A percentile compares a stretch with the other conserved stretches of the same genome.
phyloP scores from a whole-genome alignment of 2,113 vertebrate species.

The Diadophis punctatus region DNA sequence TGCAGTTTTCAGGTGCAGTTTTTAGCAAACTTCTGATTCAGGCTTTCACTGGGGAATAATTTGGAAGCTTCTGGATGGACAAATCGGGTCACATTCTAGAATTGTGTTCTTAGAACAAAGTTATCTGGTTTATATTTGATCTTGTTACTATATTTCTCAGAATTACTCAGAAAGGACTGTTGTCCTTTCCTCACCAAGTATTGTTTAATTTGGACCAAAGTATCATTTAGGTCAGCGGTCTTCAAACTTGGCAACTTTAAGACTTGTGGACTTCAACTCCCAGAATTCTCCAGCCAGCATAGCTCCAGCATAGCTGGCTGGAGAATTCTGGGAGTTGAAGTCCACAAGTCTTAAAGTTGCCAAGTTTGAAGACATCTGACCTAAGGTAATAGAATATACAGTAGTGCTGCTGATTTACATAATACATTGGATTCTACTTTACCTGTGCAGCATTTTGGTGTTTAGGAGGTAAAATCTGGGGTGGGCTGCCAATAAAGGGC shows the following conservation, averaged over 20 bases:
- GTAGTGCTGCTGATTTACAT: neutral
- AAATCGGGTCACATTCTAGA: neutral
- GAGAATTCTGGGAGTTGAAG: no score
- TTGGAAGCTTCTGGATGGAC: neutral
- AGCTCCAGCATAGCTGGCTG: no score
- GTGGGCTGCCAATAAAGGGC: neutral
- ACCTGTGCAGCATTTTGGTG: neutral
- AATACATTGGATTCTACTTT: neutral
- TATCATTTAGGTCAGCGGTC: neutral
- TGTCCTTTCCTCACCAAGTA: neutral
- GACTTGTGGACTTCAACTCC: no score
- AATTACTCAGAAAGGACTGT: constrained; percentile 22
- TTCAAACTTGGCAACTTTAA: no score
- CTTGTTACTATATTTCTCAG: constrained; percentile 37
- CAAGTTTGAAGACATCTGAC: no score
- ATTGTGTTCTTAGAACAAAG: neutral
- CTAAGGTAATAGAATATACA: constrained; percentile 24
- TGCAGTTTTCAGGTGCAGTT: neutral
- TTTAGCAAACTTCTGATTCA: neutral
- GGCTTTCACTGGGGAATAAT: constrained; percentile 6
- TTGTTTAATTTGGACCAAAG: constrained; percentile 42
- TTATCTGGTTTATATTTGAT: constrained; percentile 21
- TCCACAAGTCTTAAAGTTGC: no score
- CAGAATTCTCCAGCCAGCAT: no score
- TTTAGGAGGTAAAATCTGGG: neutral